A percentile compares a stretch with the other conserved stretches of the same genome.
Evolutionary conservation across 1,140 invertebrate genomes (phyloP).

Genomic region (Cotesia typhae): DNA sequence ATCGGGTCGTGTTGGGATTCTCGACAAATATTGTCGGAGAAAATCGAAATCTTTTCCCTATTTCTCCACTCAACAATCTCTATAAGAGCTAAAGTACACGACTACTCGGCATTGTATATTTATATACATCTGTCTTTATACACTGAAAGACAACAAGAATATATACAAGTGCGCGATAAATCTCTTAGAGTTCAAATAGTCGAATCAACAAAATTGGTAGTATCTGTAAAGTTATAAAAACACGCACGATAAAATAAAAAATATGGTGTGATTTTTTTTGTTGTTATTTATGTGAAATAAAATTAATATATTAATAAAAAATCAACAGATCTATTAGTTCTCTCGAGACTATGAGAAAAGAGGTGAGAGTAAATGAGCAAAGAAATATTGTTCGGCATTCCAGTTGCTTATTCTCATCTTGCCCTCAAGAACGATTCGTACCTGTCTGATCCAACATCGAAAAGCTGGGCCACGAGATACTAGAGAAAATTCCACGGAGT

Average conservation of each 20-base stretch:
- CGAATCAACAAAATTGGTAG: constrained; percentile 13
- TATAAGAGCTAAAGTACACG: constrained; percentile 17
- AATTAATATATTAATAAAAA: no score
- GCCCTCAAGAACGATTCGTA: constrained; percentile 21
- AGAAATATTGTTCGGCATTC: constrained; percentile 19
- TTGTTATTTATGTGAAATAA: no score
- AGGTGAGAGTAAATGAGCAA: constrained; percentile 5
- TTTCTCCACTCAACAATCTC: constrained; percentile 7
- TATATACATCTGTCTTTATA: neutral
- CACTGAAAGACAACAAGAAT: constrained; percentile 8
- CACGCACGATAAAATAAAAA: constrained; percentile 15
- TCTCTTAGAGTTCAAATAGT: constrained; percentile 16
- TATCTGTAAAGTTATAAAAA: neutral
- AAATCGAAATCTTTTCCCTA: constrained; percentile 30
- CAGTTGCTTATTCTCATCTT: constrained; percentile 22
- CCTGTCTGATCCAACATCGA: constrained; percentile 24
- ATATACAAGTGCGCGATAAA: constrained; percentile 10
- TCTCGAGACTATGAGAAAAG: constrained; percentile 11
- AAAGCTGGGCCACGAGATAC: constrained; percentile 11
- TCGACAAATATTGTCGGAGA: constrained; percentile 33
- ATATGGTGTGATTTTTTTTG: no score
- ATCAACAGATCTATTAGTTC: constrained; percentile 1
- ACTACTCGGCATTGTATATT: neutral
- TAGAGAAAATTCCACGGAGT: constrained; percentile 24
- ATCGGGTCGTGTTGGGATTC: constrained; percentile 1